A percentile compares a stretch with the other conserved stretches of the same genome.
Conservation (phyloP, 2,113 vertebrate genomes). For the Orientallactaga bullata region DNA sequence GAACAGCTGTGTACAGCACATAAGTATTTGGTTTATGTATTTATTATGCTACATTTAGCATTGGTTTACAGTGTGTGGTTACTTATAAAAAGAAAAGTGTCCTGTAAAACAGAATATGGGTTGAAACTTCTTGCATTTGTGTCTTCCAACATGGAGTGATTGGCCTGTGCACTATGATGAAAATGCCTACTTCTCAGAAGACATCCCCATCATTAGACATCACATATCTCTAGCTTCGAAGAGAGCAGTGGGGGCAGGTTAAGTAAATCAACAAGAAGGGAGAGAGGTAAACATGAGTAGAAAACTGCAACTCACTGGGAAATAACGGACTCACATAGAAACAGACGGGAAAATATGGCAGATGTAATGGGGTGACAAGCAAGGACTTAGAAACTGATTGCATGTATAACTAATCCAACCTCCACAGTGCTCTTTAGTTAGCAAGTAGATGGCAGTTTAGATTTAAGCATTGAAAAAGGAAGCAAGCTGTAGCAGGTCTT, state of each 20-base stretch:
- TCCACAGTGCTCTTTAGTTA: background rate
- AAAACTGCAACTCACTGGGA: background rate
- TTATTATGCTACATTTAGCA: background rate
- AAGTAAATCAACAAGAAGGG: background rate
- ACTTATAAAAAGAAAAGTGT: background rate
- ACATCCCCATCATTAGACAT: background rate
- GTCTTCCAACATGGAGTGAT: background rate
- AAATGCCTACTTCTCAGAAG: background rate
- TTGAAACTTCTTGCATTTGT: background rate
- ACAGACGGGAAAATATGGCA: background rate
- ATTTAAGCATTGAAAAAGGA: background rate
- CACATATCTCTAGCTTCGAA: no score
- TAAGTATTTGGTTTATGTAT: no score
- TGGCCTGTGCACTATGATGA: background rate
- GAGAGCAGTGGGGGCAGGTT: fast-evolving
- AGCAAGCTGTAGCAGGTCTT: background rate
- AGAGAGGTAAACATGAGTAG: background rate
- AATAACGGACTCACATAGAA: background rate
- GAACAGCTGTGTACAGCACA: no score
- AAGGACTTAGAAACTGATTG: background rate
- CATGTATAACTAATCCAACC: background rate
- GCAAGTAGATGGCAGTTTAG: background rate
- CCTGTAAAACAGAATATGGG: no score
- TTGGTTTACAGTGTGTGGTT: background rate
- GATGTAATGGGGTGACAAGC: background rate